Conservation (phyloP, 2,888 invertebrate species). For the Lepidochrysops patricia region DNA sequence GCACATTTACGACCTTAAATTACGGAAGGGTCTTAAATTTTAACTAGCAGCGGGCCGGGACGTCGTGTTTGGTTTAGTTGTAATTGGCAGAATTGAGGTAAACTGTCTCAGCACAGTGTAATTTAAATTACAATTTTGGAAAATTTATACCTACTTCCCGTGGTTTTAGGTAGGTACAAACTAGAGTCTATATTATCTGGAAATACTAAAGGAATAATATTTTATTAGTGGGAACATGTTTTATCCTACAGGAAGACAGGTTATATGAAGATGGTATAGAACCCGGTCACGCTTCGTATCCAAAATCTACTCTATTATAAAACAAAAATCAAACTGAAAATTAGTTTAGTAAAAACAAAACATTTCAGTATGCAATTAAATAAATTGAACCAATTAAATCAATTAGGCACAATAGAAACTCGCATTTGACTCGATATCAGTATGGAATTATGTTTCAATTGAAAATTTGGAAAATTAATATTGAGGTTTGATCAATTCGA, state of each 20-base stretch:
- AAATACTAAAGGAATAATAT: no score
- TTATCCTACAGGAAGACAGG: no score
- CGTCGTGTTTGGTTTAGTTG: background rate
- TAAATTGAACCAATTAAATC: background rate
- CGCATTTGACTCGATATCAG: background rate
- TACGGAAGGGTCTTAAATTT: slow-evolving; percentile 3
- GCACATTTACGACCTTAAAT: background rate
- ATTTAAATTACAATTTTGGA: background rate
- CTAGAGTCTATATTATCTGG: no score
- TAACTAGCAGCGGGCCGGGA: background rate
- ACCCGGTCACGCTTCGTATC: no score
- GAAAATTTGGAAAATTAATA: slow-evolving; percentile 4
- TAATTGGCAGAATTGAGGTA: background rate
- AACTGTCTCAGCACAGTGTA: background rate
- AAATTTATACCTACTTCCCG: background rate
- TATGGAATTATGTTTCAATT: background rate
- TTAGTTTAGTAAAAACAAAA: background rate
- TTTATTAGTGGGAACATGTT: no score
- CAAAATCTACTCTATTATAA: background rate
- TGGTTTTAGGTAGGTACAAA: background rate
- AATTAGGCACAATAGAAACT: background rate
- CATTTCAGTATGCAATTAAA: background rate
- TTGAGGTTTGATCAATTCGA: slow-evolving; percentile 6
- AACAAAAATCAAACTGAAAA: background rate
- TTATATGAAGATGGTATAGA: no score